Base-by-base conservation (phyloP, 2,113 vertebrate species). In the Sorex fumeus region DNA sequence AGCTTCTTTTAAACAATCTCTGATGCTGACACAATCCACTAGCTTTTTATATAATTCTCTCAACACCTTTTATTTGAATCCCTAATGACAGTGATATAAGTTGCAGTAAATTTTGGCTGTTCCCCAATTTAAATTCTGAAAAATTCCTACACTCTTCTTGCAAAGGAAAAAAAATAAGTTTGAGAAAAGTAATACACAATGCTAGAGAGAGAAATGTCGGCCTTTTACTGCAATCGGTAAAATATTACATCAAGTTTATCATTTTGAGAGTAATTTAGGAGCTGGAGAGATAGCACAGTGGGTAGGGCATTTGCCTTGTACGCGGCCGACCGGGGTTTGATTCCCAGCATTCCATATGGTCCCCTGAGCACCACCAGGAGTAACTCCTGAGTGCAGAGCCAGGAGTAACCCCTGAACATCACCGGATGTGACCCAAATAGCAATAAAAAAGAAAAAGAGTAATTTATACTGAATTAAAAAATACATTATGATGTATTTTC, bases 51-150 rank as follows among this genome's bases (percentile, higher is more conserved):
- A 81, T 93, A 91, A 92, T 90, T 85, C 72, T 93, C 66, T 97
- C 94, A 96, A 88, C 88, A 89, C 84, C 60, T 94, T 93, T 95
- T 87, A 95, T 94, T 94, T 91, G 85, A 92, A 91, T 90, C 84
- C 66, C 84, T 83, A 60, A 84, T 89, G 92, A 81, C 66, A 70
- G 67, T 70, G 77, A 45, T 47, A 75, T 27, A 90, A 80, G 12
- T 50, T 95, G 60, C 27, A 87, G 27, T 71, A 86, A 72, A 89
- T 79, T 92, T 81, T 94, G 87, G 84, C 84, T 86, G 2, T 72
- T 87, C 60, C n/a, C 75, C 87, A 95, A 36, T 13, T 93, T 78
- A 67, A 64, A 70, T 40, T 91, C 71, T 95, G 62, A 94, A 96
- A 95, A 95, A 90, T 80, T 28, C 16, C 74, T 93, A 43, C 2